Conservation (phyloP, 2,888 invertebrate genomes). For the Pollenia amentaria region DNA sequence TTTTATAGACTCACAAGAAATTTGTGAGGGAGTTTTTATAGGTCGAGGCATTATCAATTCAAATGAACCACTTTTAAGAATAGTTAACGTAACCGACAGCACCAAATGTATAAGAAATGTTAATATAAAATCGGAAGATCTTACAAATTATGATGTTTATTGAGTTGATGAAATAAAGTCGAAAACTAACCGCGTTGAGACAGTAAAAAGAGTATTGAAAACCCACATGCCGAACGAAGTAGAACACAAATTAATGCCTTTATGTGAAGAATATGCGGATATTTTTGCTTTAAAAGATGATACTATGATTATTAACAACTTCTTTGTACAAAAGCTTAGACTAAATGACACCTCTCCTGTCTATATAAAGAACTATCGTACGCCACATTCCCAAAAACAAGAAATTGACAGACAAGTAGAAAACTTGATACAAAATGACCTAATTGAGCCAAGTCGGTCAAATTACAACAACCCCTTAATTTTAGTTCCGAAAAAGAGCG, state of each 20-base stretch:
- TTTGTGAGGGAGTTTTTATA: constrained; percentile 29
- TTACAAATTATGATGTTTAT: too few relatives aligned
- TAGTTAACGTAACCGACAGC: too few relatives aligned
- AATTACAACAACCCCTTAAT: constrained; percentile 42
- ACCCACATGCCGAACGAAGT: constrained; percentile 5
- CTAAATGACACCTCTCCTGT: constrained; percentile 8
- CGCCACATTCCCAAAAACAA: constrained; percentile 18
- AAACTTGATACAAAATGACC: constrained; percentile 30
- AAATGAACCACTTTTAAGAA: too few relatives aligned
- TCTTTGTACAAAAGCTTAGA: too few relatives aligned
- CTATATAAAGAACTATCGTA: constrained; percentile 35
- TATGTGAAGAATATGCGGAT: constrained; percentile 23
- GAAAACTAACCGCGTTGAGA: background rate
- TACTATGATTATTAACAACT: constrained; percentile 27
- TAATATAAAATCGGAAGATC: too few relatives aligned
- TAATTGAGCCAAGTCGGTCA: constrained; percentile 31
- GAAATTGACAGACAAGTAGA: constrained; percentile 11
- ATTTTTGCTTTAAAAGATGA: constrained; percentile 28
- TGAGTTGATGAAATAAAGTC: too few relatives aligned
- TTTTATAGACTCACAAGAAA: constrained; percentile 45
- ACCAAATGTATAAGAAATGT: too few relatives aligned
- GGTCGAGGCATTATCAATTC: background rate
- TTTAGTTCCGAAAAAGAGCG: background rate
- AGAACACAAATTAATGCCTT: background rate
- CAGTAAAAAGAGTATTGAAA: background rate